Evolutionary conservation across 2,797 vertebrate species (phyloP), one percentile per base, ranked within the genome.

Genomic region (Avahi laniger): DNA sequence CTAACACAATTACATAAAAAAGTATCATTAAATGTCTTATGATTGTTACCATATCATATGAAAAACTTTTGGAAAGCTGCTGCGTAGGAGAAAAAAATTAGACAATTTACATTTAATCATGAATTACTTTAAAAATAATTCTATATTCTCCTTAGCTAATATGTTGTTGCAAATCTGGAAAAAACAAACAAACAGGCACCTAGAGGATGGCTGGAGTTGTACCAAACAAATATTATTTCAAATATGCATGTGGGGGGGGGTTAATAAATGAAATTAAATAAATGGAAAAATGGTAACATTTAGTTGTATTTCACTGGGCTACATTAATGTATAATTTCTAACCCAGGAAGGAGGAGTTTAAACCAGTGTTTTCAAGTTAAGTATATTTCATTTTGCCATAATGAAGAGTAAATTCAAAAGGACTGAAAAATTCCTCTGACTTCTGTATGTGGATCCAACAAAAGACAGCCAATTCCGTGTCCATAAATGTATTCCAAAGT

Each of bases 91-190:
- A 11, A 57, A 59, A 75, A 35, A 41, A 86, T 22, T 0, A 75
- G 63, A 46, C 7, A 50, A 72, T 72, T 33, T 86, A 50, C 26
- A 82, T 48, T 30, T 75, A 65, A 59, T 72, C 17, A 84, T 18
- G 24, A 69, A 63, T 88, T 88, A 88, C 69, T 91, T 70, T 54
- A 18, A 65, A 82, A 93, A 54, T 28, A 84, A 85, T 18, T 63
- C 24, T 33, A 22, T 18, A 20, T 35, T 82, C 78, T 72, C 89
- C 50, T 89, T 24, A 20, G 63, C 14, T 4, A 57, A 50, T 33
- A 20, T 3, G 12, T 48, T 33, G 41, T n/a, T 75, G 33, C 17
- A 54, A 61, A 61, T 48, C 48, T 69, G 30, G 67, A 30, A 82
- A 86, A 92, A 85, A 50, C 6, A 63, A 61, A 61, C 59, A 63